Conservation (phyloP, 2,888 invertebrate genomes). For the Nomada ruficornis region DNA sequence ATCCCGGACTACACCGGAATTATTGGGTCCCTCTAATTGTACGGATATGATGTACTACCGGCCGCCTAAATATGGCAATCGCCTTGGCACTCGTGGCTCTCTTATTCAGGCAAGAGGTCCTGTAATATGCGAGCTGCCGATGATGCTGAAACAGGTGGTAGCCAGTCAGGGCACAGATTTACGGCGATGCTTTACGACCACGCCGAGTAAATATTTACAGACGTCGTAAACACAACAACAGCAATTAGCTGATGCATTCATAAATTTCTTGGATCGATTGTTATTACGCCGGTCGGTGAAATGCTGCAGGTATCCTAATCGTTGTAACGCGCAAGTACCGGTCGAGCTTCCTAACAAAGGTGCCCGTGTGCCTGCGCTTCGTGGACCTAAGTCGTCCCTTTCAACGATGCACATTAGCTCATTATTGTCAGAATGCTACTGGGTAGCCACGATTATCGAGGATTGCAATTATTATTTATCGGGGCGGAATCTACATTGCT, state of each 20-base stretch:
- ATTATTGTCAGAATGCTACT: too few species aligned
- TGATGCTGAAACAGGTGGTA: conserved; percentile 30
- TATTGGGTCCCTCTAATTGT: conserved; percentile 30
- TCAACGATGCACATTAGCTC: too few species aligned
- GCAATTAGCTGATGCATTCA: conserved; percentile 49
- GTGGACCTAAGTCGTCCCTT: too few species aligned
- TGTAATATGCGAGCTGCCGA: conserved; percentile 45
- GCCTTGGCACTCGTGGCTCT: conserved; percentile 12
- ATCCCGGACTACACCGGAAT: conserved; percentile 7
- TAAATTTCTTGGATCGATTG: conserved; percentile 43
- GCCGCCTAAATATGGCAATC: conserved; percentile 20
- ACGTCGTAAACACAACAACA: conserved; percentile 44
- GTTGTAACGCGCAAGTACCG: neutral
- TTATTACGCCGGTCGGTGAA: conserved; percentile 7
- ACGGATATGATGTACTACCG: conserved; percentile 12
- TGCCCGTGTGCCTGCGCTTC: neutral
- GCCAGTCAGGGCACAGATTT: conserved; percentile 29
- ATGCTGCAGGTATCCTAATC: conserved; percentile 26
- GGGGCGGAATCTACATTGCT: too few species aligned
- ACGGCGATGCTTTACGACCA: conserved; percentile 41
- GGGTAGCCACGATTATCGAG: too few species aligned
- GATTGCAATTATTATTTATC: too few species aligned
- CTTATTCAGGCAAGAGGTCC: conserved; percentile 2
- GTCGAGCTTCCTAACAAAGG: neutral
- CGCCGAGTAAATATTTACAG: conserved; percentile 55